Conservation (phyloP, 2,113 vertebrate genomes). For the Megaptera novaeangliae region DNA sequence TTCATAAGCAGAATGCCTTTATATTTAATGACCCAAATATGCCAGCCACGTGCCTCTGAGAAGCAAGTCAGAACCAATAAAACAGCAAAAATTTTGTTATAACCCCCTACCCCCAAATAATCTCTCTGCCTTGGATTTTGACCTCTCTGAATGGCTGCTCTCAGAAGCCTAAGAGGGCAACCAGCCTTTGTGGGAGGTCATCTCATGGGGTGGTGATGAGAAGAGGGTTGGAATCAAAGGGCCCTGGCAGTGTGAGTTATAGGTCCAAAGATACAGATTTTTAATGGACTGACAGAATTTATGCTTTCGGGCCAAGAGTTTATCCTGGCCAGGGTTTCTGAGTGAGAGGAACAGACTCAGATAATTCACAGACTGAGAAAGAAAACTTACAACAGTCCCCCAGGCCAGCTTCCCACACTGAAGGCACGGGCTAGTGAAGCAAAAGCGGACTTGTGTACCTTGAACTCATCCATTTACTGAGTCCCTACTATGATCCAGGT, state of each 20-base stretch:
- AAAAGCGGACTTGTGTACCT: background rate
- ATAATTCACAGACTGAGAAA: background rate
- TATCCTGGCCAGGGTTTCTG: background rate
- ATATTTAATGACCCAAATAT: constrained; percentile 41
- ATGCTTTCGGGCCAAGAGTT: background rate
- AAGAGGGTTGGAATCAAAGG: background rate
- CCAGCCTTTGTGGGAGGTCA: background rate
- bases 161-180: background rate
- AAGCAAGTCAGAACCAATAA: background rate
- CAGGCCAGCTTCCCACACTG: background rate
- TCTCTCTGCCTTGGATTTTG: background rate
- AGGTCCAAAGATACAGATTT: background rate
- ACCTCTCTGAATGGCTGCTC: background rate
- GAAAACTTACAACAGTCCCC: background rate
- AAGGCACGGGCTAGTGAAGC: background rate
- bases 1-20: constrained; percentile 32
- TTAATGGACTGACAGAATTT: background rate
- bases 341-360: background rate
- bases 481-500: background rate
- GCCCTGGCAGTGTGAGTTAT: too few species aligned
- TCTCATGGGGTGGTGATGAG: background rate
- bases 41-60: constrained; percentile 4
- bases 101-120: background rate
- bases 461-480: background rate
- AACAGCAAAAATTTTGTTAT: background rate